Conservation (phyloP, 2,113 vertebrate species). For the Ibidorhyncha struthersii region DNA sequence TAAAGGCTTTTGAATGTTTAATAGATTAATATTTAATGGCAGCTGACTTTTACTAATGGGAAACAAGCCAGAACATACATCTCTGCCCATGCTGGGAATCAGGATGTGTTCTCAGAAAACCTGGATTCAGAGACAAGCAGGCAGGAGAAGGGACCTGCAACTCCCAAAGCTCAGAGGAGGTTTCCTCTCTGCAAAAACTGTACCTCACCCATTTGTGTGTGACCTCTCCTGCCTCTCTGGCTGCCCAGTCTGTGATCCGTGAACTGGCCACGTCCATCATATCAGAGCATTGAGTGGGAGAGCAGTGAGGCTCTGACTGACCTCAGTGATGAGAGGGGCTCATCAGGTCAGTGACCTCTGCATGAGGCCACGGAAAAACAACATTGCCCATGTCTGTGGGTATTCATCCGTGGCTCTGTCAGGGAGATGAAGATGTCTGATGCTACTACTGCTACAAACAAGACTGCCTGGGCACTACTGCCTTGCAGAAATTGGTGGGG, state of each 20-base stretch:
- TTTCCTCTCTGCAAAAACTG: background rate
- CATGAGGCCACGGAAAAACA: background rate
- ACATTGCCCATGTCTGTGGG: background rate
- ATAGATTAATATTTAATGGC: background rate
- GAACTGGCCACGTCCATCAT: accelerated
- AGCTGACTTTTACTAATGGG: background rate
- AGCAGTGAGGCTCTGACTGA: background rate
- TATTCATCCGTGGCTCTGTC: background rate
- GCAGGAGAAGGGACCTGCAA: background rate
- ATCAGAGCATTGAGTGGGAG: background rate
- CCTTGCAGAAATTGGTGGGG: background rate
- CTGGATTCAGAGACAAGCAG: background rate
- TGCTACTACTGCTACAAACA: background rate
- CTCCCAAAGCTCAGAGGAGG: background rate
- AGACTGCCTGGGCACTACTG: background rate
- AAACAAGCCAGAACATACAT: background rate
- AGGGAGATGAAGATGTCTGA: background rate
- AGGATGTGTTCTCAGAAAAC: background rate
- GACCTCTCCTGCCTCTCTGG: background rate
- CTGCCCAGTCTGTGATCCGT: background rate
- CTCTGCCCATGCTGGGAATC: background rate
- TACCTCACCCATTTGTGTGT: background rate
- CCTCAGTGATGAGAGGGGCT: background rate
- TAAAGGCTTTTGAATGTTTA: background rate
- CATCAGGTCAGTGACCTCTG: background rate